Percentiles rank a stretch among this genome's conserved stretches.
These are phyloP conservation scores for Lacerta bilineata DNA, from an alignment of 2,797 vertebrate species.

Conservation along the genomic window DNA sequence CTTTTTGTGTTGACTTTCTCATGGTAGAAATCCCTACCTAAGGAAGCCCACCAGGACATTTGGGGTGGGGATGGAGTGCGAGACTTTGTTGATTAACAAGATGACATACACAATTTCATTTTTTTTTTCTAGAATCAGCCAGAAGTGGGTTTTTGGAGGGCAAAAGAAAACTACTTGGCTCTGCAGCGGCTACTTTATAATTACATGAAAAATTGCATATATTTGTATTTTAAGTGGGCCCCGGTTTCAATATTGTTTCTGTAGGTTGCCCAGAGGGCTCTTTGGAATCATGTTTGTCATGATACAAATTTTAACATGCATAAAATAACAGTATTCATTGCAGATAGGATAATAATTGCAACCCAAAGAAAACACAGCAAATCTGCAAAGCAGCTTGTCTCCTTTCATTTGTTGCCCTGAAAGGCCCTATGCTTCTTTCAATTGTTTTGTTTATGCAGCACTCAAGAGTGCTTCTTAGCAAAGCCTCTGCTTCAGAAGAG, in stretches of 20 bases:
- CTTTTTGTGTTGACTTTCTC: not conserved
- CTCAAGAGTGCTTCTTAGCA: constrained; percentile 1
- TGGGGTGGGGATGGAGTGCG: not conserved
- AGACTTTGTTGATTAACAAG: not conserved
- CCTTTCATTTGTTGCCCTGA: not conserved
- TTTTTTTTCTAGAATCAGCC: not conserved
- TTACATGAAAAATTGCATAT: not conserved
- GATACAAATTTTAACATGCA: not conserved
- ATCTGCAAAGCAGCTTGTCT: not conserved
- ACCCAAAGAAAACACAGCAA: not conserved
- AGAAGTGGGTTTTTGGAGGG: not conserved
- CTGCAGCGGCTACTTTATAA: not conserved
- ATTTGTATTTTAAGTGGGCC: not conserved
- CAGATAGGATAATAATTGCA: not conserved
- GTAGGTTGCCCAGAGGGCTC: not conserved
- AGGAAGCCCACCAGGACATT: not conserved
- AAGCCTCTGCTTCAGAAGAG: not conserved
- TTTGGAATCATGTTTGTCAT: not conserved
- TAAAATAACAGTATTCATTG: not conserved
- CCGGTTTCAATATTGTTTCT: not conserved
- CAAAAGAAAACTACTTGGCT: not conserved
- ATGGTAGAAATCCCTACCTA: not conserved
- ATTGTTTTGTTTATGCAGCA: constrained; percentile 5
- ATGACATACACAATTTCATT: not conserved
- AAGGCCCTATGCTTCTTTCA: not conserved